phyloP scores from a whole-genome alignment of 2,888 invertebrate genomes.

The Lottia gigantea region DNA sequence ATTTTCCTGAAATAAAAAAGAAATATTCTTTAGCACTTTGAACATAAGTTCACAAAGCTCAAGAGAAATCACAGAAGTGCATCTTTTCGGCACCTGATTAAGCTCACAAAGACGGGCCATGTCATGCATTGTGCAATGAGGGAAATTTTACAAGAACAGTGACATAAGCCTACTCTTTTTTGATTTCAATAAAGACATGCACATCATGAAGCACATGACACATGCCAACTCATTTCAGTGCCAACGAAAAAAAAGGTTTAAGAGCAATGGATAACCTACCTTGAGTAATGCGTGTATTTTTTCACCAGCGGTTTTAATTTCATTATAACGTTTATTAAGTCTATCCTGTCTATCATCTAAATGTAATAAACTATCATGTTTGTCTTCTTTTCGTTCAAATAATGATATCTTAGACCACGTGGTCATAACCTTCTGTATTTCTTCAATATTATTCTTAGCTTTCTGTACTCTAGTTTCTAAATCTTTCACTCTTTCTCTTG shows the following conservation, averaged over 20 bases:
- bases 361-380: constrained; percentile 84
- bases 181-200: too few species aligned
- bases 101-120: too few species aligned
- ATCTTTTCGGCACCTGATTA: too few species aligned
- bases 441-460: constrained; percentile 86
- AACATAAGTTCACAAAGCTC: too few species aligned
- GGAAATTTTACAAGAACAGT: too few species aligned
- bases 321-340: constrained; percentile 81
- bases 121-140: too few species aligned
- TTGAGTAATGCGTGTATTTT: constrained; percentile 80
- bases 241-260: background rate
- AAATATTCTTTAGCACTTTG: background rate
- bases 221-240: background rate
- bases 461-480: constrained; percentile 83
- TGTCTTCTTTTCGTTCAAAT: constrained; percentile 89
- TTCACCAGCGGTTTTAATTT: constrained; percentile 79
- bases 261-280: constrained; percentile 41
- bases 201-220: too few species aligned
- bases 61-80: too few species aligned
- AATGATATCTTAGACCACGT: constrained; percentile 86
- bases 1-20: constrained; percentile 74
- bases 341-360: constrained; percentile 85
- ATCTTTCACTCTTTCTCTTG: constrained; percentile 82
- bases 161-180: too few species aligned
- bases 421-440: constrained; percentile 82